Percentiles rank a stretch among this genome's conserved stretches.
phyloP scores from a whole-genome alignment of 2,888 invertebrate genomes.

The Zele albiditarsus region DNA sequence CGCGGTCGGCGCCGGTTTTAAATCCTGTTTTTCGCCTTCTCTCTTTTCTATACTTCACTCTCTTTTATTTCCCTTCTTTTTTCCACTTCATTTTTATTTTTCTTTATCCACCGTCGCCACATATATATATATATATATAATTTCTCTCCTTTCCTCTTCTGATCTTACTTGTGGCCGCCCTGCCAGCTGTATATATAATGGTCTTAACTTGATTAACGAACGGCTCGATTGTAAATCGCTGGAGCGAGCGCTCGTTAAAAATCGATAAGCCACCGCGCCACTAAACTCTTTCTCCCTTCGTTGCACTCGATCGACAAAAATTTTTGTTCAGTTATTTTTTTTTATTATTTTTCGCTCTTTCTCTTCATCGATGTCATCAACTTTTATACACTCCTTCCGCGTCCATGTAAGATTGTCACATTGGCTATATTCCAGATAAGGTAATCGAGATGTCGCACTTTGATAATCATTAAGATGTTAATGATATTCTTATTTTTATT shows the following conservation, averaged over 20 bases:
- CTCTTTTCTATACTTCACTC: slow-evolving; percentile 8
- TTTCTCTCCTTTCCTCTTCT: slow-evolving; percentile 2
- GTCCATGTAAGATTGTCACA: not conserved
- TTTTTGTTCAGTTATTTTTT: not conserved
- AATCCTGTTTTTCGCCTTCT: slow-evolving; percentile 50
- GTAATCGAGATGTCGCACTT: slow-evolving; percentile 1
- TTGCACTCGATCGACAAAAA: slow-evolving; percentile 1
- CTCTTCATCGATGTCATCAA: not conserved
- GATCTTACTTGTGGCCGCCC: slow-evolving; percentile 31
- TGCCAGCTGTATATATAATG: slow-evolving; percentile 46
- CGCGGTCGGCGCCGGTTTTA: slow-evolving; percentile 51
- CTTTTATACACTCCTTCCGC: slow-evolving; percentile 2
- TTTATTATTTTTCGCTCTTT: not conserved
- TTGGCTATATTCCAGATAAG: not conserved
- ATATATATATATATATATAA: not conserved
- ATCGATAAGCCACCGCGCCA: slow-evolving; percentile 51
- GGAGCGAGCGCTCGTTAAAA: slow-evolving; percentile 54
- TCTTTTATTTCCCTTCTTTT: not conserved
- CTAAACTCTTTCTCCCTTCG: not conserved
- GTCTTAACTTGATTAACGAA: slow-evolving; percentile 57
- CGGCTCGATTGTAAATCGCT: slow-evolving; percentile 53
- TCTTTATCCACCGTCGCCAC: not conserved
- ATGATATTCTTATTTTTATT: not conserved
- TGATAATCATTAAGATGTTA: slow-evolving; percentile 1
- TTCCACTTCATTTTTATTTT: slow-evolving; percentile 3